Conservation (phyloP, 2,113 vertebrate species). For the Nipponia nippon region DNA sequence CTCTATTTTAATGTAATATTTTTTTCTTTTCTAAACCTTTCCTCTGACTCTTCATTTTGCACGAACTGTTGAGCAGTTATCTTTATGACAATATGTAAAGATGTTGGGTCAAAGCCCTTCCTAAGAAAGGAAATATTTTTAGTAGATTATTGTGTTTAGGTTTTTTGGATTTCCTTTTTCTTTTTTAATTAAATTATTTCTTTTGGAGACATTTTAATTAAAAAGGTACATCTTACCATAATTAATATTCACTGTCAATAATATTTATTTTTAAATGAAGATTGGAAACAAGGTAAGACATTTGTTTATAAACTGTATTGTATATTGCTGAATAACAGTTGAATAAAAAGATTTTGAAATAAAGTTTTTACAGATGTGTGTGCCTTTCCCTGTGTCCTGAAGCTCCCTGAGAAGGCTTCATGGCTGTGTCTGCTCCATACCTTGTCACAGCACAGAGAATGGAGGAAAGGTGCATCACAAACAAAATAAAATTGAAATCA, state of each 20-base stretch:
- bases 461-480: neutral
- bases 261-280: constrained; percentile 97
- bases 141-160: constrained; percentile 76
- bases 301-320: constrained; percentile 89
- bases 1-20: constrained; percentile 63
- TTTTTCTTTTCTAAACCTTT: constrained; percentile 68
- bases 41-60: constrained; percentile 75
- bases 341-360: constrained; percentile 89
- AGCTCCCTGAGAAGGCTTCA: neutral
- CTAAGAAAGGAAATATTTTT: constrained; percentile 80
- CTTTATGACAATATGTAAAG: constrained; percentile 74
- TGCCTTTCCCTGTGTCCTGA: neutral
- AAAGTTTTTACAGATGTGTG: constrained; percentile 65
- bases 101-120: constrained; percentile 71
- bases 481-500: neutral
- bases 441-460: neutral
- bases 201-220: constrained; percentile 80
- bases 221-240: constrained; percentile 82
- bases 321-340: constrained; percentile 87
- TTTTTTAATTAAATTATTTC: constrained; percentile 82
- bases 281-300: constrained; percentile 86
- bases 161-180: constrained; percentile 57
- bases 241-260: constrained; percentile 87
- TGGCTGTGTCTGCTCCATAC: neutral
- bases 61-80: constrained; percentile 78